phyloP scores from a whole-genome alignment of 1,140 invertebrate species.

The Telenomus remus region DNA sequence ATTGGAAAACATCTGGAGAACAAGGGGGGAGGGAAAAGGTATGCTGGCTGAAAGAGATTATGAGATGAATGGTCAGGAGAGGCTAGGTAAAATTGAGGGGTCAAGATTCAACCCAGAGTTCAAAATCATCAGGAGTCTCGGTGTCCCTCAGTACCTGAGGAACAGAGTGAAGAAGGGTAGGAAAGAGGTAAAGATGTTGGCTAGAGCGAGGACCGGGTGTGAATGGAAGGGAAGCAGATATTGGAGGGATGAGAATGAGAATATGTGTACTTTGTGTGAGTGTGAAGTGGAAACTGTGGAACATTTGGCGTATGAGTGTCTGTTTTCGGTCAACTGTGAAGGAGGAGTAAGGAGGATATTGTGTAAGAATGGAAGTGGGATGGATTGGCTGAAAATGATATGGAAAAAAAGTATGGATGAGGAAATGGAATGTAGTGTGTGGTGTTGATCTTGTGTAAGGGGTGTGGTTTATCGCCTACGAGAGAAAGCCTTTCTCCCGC shows the following conservation, averaged over 20 bases:
- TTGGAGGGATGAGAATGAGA: neutral
- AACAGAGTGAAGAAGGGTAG: neutral
- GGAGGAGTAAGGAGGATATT: neutral
- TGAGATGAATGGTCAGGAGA: neutral
- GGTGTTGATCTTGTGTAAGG: too few species aligned
- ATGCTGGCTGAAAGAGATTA: neutral
- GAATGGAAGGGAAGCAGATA: conserved; percentile 1
- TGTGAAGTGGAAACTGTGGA: neutral
- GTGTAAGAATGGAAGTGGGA: neutral
- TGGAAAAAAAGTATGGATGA: too few species aligned
- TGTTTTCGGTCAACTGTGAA: neutral
- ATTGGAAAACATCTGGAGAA: neutral
- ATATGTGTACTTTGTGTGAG: conserved; percentile 2
- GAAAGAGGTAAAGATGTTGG: neutral
- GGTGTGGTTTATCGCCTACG: too few species aligned
- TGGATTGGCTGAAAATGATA: neutral
- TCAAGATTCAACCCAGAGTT: neutral
- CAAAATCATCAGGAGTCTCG: neutral
- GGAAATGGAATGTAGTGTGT: too few species aligned
- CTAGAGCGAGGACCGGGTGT: conserved; percentile 4
- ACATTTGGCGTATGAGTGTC: neutral
- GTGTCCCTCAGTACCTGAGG: conserved; percentile 8
- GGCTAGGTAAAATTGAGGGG: neutral
- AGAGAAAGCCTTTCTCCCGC: too few species aligned
- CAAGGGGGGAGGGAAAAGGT: neutral